phyloP scores from a whole-genome alignment of 2,113 vertebrate genomes.

The Cyanoramphus novaezelandiae region DNA sequence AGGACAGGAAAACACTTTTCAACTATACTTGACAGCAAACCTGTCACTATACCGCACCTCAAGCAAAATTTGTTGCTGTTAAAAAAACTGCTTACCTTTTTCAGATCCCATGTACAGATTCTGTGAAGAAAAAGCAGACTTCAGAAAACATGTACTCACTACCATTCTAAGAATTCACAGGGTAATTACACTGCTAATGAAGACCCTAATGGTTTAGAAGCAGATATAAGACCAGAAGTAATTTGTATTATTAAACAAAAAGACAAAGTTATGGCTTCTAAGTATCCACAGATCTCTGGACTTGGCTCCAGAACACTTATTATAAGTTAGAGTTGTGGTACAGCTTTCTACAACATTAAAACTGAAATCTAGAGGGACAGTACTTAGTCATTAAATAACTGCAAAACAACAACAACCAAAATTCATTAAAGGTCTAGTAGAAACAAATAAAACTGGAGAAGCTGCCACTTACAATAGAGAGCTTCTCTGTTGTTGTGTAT shows the following conservation, averaged over 20 bases:
- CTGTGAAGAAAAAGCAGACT: conserved; percentile 66
- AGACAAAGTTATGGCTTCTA: background rate
- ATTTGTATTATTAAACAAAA: background rate
- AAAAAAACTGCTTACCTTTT: conserved; percentile 78
- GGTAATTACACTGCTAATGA: background rate
- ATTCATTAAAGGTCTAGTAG: background rate
- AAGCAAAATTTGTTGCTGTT: background rate
- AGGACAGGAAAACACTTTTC: background rate
- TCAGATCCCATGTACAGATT: conserved; percentile 96
- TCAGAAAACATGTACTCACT: background rate
- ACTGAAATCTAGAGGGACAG: background rate
- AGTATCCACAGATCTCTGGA: background rate
- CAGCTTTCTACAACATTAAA: background rate
- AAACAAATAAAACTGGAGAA: background rate
- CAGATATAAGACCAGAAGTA: background rate
- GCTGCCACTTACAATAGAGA: conserved; percentile 88
- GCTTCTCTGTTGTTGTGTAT: conserved; percentile 96
- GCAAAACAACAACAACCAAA: background rate
- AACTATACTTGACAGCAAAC: background rate
- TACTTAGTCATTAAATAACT: background rate
- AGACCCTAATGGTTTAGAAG: background rate
- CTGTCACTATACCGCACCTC: background rate
- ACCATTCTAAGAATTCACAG: background rate
- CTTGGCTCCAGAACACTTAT: background rate
- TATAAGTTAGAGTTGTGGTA: background rate